Evolutionary conservation across 1,140 invertebrate genomes (phyloP), one percentile per base, ranked within the genome.

Genomic region (Piezodorus guildinii): DNA sequence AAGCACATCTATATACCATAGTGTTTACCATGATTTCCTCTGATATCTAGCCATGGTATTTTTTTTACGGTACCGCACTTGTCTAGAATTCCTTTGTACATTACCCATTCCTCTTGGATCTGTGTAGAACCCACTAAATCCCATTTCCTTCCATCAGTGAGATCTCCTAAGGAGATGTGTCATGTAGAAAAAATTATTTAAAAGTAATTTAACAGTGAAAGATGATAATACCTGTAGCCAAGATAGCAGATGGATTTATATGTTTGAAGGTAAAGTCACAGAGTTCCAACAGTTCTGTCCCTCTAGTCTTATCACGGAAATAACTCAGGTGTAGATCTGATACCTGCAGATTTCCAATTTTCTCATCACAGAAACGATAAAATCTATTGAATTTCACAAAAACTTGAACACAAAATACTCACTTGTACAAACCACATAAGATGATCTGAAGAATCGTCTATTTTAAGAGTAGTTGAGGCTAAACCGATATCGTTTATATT

Each of bases 311-410:
- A 73, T 93, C 91, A 72, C 82, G 79, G 75, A 90, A 94, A 73
- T 88, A 83, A 73, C 91, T 94, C 62, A 96, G 83, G 74, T 96
- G 92, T 62, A 94, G 81, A 75, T 96, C 92, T 60, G 88, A 87
- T 70, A 92, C 86, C 88, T 91, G 71, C 65, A 80, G 34, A 39
- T 39, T 39, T 10, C 75, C 64, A 64, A 70, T 58, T 9, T 17
- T 3, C 27, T 2, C 19, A 63, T 60, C 5, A 17, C 21, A 17
- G 34, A 17, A 60, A 3, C 14, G 6, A 30, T 15, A 60, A 30
- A 15, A 60, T 25, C 15, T 4, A 5, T 4, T 46, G 5, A 5
- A 49, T 49, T 14, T 8, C 16, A 49, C 2, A 17, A 10, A n/a
- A 1, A 10, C 17, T 17, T n/a, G n/a, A 49, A 19, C 3, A 6